These are phyloP conservation scores for Drosophila peninsularis DNA, from an alignment of 2,888 invertebrate species.

Conservation along the genomic window DNA sequence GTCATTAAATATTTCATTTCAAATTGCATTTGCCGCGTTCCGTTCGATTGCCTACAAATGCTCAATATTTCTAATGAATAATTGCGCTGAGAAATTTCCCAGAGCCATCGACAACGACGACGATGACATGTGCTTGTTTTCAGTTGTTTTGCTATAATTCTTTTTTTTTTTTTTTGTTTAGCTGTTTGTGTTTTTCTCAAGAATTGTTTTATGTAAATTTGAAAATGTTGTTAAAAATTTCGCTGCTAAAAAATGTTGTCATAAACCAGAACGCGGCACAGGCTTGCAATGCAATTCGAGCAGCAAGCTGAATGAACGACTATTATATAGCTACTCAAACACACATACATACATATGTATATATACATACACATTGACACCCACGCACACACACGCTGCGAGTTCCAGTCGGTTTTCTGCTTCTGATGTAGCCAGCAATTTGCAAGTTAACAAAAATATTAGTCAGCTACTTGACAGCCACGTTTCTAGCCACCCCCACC, in stretches of 20 bases:
- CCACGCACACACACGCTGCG: background rate
- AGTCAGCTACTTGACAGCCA: slow-evolving; percentile 61
- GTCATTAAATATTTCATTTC: slow-evolving; percentile 35
- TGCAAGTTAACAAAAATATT: slow-evolving; percentile 65
- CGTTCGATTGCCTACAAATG: slow-evolving; percentile 49
- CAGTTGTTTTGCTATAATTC: background rate
- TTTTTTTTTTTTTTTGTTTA: background rate
- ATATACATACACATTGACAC: background rate
- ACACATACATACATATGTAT: background rate
- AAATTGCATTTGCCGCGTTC: slow-evolving; percentile 35
- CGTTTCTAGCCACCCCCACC: slow-evolving; percentile 4
- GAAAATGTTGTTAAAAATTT: slow-evolving; percentile 21
- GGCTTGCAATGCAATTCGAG: slow-evolving; percentile 37
- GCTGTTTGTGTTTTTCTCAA: slow-evolving; percentile 15
- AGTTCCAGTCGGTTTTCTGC: slow-evolving; percentile 19
- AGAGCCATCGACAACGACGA: background rate
- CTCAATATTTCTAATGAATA: slow-evolving; percentile 34
- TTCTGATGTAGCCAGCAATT: slow-evolving; percentile 46
- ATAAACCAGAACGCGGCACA: slow-evolving; percentile 31
- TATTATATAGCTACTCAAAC: slow-evolving; percentile 1
- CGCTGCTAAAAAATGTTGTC: slow-evolving; percentile 17
- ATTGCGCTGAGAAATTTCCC: slow-evolving; percentile 35
- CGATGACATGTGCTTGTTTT: slow-evolving; percentile 11
- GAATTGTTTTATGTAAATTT: slow-evolving; percentile 40
- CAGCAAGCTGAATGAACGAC: slow-evolving; percentile 28